These are phyloP conservation scores for Nymphicus hollandicus DNA, from an alignment of 2,113 vertebrate species.

Conservation along the genomic window DNA sequence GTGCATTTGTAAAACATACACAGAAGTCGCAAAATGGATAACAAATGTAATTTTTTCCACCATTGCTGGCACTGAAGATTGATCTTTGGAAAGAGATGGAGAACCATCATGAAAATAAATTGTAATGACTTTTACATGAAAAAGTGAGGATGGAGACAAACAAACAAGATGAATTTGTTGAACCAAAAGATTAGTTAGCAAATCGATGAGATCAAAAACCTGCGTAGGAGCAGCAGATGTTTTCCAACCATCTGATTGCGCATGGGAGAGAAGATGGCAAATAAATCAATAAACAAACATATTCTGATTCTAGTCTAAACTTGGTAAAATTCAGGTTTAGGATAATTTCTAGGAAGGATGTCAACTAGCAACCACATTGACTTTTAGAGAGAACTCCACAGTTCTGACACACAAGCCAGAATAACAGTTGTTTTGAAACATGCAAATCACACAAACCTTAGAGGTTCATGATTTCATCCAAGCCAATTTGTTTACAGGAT, in stretches of 20 bases:
- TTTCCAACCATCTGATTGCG: constrained; percentile 43
- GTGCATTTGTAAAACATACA: background rate
- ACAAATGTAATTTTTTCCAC: background rate
- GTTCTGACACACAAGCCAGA: background rate
- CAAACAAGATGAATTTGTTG: constrained; percentile 8
- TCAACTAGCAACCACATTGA: background rate
- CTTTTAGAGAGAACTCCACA: background rate
- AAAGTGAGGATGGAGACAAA: background rate
- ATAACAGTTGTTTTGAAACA: background rate
- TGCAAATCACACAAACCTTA: background rate
- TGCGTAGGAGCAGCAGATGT: constrained; percentile 31
- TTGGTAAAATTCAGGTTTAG: background rate
- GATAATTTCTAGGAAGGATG: background rate
- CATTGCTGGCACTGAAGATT: background rate
- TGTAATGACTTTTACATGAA: background rate
- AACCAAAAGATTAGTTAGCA: background rate
- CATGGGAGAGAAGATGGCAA: background rate
- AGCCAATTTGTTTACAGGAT: background rate
- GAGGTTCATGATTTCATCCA: background rate
- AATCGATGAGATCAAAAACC: constrained; percentile 35
- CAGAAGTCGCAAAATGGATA: background rate
- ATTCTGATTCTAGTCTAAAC: background rate
- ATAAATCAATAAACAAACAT: background rate
- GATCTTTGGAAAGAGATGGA: constrained; percentile 1
- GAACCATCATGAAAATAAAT: background rate